Conservation (phyloP, 1,140 invertebrate species). For the Zophobas atratus region DNA sequence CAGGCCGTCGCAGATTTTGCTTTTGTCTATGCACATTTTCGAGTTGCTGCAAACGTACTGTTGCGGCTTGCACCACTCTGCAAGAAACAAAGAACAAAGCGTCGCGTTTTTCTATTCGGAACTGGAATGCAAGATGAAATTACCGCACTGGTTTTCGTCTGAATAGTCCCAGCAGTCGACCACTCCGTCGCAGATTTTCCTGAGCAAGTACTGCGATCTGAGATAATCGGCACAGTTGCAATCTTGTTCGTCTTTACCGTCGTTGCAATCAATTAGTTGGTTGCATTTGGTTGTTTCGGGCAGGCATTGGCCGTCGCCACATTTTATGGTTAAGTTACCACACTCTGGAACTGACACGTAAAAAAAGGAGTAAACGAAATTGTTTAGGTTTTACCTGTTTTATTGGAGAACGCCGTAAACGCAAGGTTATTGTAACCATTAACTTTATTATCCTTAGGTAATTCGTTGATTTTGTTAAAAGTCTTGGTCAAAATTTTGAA, state of each 20-base stretch:
- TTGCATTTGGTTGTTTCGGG: slow-evolving; percentile 80
- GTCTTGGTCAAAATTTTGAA: slow-evolving; percentile 79
- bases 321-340: slow-evolving; percentile 71
- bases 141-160: slow-evolving; percentile 86
- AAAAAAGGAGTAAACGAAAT: slow-evolving; percentile 24
- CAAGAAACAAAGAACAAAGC: no score
- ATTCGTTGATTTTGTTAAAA: slow-evolving; percentile 71
- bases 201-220: slow-evolving; percentile 76
- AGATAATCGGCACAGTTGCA: slow-evolving; percentile 86
- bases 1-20: slow-evolving; percentile 81
- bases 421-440: slow-evolving; percentile 35
- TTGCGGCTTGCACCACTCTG: slow-evolving; percentile 82
- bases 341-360: slow-evolving; percentile 65
- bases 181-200: slow-evolving; percentile 87
- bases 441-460: slow-evolving; percentile 29
- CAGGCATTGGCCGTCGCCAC: slow-evolving; percentile 79
- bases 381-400: slow-evolving; percentile 48
- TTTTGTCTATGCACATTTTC: slow-evolving; percentile 77
- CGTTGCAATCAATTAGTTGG: slow-evolving; percentile 80
- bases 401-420: slow-evolving; percentile 39
- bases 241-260: slow-evolving; percentile 80
- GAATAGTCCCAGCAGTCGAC: slow-evolving; percentile 87
- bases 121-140: slow-evolving; percentile 35
- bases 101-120: no score
- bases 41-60: slow-evolving; percentile 85